Percentiles rank a stretch among this genome's conserved stretches.
Conservation (phyloP, 2,113 vertebrate genomes). For the Ia io region DNA sequence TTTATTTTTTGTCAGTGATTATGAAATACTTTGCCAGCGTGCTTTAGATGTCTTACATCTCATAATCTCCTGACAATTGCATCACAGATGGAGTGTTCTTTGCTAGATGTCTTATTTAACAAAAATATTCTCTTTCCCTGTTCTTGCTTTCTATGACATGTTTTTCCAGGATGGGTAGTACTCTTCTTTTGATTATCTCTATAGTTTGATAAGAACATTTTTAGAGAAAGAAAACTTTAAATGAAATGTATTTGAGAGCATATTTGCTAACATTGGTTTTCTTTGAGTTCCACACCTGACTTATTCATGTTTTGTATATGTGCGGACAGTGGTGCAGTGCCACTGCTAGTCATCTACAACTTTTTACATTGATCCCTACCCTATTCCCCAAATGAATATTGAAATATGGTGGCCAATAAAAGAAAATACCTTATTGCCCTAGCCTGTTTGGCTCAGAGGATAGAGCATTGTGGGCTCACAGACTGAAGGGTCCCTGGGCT, state of each 20-base stretch:
- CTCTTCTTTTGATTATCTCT: background rate
- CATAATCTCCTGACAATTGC: background rate
- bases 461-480: no score
- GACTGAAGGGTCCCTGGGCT: no score
- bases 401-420: background rate
- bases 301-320: background rate
- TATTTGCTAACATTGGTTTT: background rate
- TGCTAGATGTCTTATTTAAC: conserved; percentile 22
- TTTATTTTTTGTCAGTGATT: conserved; percentile 3
- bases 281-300: background rate
- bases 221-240: background rate
- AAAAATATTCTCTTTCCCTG: background rate
- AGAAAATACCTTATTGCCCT: background rate
- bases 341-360: background rate
- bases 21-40: conserved; percentile 25
- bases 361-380: background rate
- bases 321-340: background rate
- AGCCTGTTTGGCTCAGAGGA: no score
- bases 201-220: background rate
- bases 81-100: background rate
- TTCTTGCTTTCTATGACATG: background rate
- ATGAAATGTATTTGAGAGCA: background rate
- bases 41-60: background rate
- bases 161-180: background rate
- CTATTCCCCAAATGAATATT: background rate